Evolutionary conservation across 2,888 invertebrate species (phyloP).

Genomic region (Laothoe populi): DNA sequence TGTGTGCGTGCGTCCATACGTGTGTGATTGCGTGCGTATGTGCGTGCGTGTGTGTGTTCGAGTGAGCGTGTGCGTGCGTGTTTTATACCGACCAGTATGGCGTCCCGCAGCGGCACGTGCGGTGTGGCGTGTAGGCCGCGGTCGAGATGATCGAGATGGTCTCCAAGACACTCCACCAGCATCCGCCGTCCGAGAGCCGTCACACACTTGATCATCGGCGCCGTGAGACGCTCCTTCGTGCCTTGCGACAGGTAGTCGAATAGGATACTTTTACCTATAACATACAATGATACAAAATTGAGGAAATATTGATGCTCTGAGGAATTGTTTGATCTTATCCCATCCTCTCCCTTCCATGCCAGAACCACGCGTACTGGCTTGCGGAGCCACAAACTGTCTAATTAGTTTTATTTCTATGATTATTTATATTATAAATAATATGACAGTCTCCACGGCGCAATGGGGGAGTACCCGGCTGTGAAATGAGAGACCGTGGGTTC

Average conservation of each 20-base stretch:
- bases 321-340: no score
- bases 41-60: neutral
- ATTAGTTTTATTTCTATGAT: no score
- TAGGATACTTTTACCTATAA: constrained; percentile 74
- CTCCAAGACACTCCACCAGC: constrained; percentile 66
- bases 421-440: no score
- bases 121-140: constrained; percentile 48
- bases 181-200: constrained; percentile 72
- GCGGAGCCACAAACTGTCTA: no score
- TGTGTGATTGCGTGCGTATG: no score
- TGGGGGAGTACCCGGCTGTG: no score
- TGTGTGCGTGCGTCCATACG: no score
- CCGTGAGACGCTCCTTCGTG: constrained; percentile 72
- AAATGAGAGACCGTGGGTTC: no score
- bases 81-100: constrained; percentile 60
- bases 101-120: constrained; percentile 58
- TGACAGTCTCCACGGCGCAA: no score
- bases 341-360: no score
- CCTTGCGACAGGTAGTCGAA: constrained; percentile 79
- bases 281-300: neutral
- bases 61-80: neutral
- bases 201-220: constrained; percentile 77
- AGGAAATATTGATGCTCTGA: no score
- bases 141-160: constrained; percentile 69
- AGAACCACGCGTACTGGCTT: no score